These are phyloP conservation scores for Norana najaformis DNA, from an alignment of 2,888 invertebrate genomes.

Conservation along the genomic window DNA sequence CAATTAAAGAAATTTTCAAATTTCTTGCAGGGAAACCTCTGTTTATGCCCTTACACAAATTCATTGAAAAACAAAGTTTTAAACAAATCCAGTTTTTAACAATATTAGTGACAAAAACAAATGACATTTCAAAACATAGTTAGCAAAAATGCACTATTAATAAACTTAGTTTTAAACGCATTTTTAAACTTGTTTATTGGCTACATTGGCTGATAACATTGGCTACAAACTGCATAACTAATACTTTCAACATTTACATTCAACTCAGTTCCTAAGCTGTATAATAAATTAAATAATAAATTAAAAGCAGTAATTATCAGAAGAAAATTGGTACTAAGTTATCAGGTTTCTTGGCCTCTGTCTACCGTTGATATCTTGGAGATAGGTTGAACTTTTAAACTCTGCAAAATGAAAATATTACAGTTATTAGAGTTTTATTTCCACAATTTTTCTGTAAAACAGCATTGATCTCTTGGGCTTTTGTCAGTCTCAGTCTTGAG, in stretches of 20 bases:
- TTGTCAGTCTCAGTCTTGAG: background rate
- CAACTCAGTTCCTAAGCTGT: background rate
- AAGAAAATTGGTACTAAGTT: background rate
- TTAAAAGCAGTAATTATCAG: background rate
- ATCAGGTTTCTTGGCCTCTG: background rate
- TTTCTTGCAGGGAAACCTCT: background rate
- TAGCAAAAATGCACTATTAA: background rate
- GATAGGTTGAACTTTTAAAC: background rate
- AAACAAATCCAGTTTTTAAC: background rate
- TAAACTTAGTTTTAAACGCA: background rate
- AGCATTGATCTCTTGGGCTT: too few relatives aligned
- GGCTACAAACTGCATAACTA: background rate
- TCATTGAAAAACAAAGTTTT: background rate
- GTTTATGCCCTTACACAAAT: background rate
- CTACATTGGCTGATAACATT: too few relatives aligned
- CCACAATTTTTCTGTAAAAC: background rate
- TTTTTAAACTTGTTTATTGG: background rate
- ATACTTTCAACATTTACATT: background rate
- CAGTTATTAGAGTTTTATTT: background rate
- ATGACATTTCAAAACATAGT: background rate
- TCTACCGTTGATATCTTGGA: background rate
- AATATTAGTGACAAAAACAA: background rate
- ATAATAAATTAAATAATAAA: background rate
- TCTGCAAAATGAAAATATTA: background rate
- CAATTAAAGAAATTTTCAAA: background rate